A percentile compares a stretch with the other conserved stretches of the same genome.
These are phyloP conservation scores for Ceratosolen solmsi DNA, from an alignment of 1,140 invertebrate species.

Conservation along the genomic window DNA sequence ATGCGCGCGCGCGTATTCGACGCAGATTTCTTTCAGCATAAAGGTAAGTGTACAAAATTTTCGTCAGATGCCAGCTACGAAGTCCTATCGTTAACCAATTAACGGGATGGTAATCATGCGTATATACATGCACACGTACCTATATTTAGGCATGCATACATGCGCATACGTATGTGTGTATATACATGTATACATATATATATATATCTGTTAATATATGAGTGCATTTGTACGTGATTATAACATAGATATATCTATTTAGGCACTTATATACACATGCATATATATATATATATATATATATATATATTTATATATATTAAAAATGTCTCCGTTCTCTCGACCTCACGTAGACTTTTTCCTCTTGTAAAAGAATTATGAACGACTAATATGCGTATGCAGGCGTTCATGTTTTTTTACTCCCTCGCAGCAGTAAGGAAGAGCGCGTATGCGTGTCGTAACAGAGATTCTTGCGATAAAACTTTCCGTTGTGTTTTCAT, in stretches of 20 bases:
- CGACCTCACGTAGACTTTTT: constrained; percentile 48
- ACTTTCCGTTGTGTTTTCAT: constrained; percentile 40
- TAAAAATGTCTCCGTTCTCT: constrained; percentile 50
- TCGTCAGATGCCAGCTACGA: constrained; percentile 25
- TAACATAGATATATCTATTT: no score
- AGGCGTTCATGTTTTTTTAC: constrained; percentile 24
- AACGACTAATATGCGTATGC: not conserved
- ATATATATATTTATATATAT: not conserved
- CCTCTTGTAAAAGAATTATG: constrained; percentile 11
- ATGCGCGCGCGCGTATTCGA: not conserved
- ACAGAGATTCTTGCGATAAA: constrained; percentile 44
- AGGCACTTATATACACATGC: not conserved
- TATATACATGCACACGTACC: not conserved
- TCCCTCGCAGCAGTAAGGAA: constrained; percentile 27
- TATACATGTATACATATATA: not conserved
- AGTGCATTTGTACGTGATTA: no score
- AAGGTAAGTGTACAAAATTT: constrained; percentile 64
- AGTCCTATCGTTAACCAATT: constrained; percentile 19
- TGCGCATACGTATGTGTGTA: not conserved
- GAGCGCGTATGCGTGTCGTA: constrained; percentile 46
- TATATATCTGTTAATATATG: no score
- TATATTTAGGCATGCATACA: not conserved
- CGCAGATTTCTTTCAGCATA: constrained; percentile 60
- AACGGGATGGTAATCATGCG: not conserved
- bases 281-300: not conserved